Evolutionary conservation across 2,113 vertebrate species (phyloP), one percentile per base, ranked within the genome.

Genomic region (Mirza zaza): DNA sequence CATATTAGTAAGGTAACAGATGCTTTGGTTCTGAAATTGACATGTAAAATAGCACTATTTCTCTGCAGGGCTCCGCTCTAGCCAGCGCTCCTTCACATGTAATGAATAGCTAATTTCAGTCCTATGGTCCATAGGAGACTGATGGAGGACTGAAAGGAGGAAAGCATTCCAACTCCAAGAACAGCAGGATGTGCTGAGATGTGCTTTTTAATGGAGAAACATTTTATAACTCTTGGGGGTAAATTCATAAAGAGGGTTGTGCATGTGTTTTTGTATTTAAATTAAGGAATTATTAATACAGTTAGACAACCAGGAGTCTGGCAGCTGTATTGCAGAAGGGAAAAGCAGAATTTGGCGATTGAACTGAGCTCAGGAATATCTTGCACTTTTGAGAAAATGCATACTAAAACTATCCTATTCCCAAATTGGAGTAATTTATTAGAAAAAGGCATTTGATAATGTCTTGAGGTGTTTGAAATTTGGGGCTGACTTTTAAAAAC

Each of bases 91-190:
- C 97, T 98, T 98, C 98, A 96, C 96, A 92, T 97, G 97, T 98
- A 99, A 98, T 98, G 98, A 99, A 98, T 98, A 98, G 98, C 97
- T 98, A 96, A 98, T 99, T 98, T 98, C 92, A 97, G 95, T 88
- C 96, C 4, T 36, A 79, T 97, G 85, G 98, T 98, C 97, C 98
- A 88, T 97, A 92, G 97, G 98, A 98, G 97, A 98, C 98, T 0
- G 0, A 89, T 92, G 45, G 96, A 81, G 68, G 59, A 13, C 0
- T 0, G 48, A 92, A 92, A 97, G 68, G 95, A 68, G 59, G 96
- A 91, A 86, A 91, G 96, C 7, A 1, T 91, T 97, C 93, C 93
- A 97, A 90, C 95, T 98, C 91, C 73, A 76, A 91, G 95, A 97
- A 34, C 98, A 98, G 97, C 97, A 95, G 98, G 95, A 93, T 97